A percentile compares a stretch with the other conserved stretches of the same genome.
These are phyloP conservation scores for Macquaria australasica DNA, from an alignment of 2,113 vertebrate species.

Conservation along the genomic window DNA sequence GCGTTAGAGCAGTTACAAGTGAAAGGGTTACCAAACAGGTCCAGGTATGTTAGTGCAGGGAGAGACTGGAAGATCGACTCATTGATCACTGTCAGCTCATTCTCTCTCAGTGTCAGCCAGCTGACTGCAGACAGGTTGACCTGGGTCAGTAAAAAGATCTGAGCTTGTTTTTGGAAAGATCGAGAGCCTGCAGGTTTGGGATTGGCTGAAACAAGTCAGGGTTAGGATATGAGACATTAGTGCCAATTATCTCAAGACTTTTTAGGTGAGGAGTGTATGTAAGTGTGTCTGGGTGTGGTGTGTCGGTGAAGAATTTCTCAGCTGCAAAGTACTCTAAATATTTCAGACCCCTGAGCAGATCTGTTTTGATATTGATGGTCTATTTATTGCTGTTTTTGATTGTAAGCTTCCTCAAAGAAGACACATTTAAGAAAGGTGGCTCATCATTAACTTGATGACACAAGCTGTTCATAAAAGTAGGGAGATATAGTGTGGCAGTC, in stretches of 20 bases:
- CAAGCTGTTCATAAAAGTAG: too few relatives aligned
- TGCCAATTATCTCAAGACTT: too few relatives aligned
- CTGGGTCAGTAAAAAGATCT: conserved; percentile 69
- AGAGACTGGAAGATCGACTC: conserved; percentile 53
- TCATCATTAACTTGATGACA: too few relatives aligned
- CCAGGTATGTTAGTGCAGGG: conserved; percentile 67
- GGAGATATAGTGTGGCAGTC: too few relatives aligned
- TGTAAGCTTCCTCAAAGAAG: background rate
- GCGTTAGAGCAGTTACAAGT: conserved; percentile 72
- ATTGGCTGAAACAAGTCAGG: conserved; percentile 60
- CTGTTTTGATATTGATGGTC: background rate
- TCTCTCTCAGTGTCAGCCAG: conserved; percentile 46
- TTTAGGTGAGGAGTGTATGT: background rate
- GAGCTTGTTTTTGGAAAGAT: conserved; percentile 42
- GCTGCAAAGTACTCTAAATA: background rate
- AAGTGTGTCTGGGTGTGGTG: background rate
- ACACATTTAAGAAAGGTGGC: too few relatives aligned
- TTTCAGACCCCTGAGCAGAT: background rate
- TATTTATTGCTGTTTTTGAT: background rate
- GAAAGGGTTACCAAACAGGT: conserved; percentile 75
- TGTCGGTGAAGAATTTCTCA: background rate
- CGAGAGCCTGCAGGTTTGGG: conserved; percentile 50
- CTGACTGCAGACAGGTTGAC: conserved; percentile 55
- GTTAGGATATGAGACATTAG: background rate
- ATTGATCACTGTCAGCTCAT: conserved; percentile 66